Percentiles rank a stretch among this genome's conserved stretches.
phyloP scores from a whole-genome alignment of 2,113 vertebrate genomes.

The Nanorana parkeri region DNA sequence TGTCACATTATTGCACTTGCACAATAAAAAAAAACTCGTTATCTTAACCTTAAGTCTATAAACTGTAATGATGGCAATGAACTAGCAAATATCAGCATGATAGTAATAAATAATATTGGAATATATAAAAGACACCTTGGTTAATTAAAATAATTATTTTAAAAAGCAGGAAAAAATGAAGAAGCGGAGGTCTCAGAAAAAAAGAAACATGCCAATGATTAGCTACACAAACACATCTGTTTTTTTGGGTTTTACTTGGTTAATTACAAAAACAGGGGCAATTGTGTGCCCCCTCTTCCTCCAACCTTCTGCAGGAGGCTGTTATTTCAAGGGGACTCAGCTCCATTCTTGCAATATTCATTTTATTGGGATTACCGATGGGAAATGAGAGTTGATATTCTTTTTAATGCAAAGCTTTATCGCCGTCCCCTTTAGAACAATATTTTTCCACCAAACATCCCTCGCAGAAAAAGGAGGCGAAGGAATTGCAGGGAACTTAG shows the following conservation, averaged over 20 bases:
- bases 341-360: slow-evolving; percentile 67
- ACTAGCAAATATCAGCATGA: neutral
- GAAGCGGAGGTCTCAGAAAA: slow-evolving; percentile 67
- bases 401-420: slow-evolving; percentile 75
- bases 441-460: slow-evolving; percentile 76
- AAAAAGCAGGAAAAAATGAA: neutral
- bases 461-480: slow-evolving; percentile 60
- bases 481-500: slow-evolving; percentile 69
- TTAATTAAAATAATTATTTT: neutral
- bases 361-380: slow-evolving; percentile 78
- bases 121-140: too few relatives aligned
- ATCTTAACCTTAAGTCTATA: slow-evolving; percentile 41
- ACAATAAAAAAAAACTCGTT: slow-evolving; percentile 68
- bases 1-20: slow-evolving; percentile 73
- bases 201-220: slow-evolving; percentile 77
- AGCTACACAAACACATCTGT: slow-evolving; percentile 82
- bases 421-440: slow-evolving; percentile 75
- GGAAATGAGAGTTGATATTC: slow-evolving; percentile 75
- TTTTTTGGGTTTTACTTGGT: slow-evolving; percentile 75
- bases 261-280: slow-evolving; percentile 79
- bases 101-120: too few relatives aligned
- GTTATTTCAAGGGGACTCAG: slow-evolving; percentile 75
- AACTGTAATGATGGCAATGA: slow-evolving; percentile 5
- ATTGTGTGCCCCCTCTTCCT: slow-evolving; percentile 68
- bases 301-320: slow-evolving; percentile 73